A percentile compares a stretch with the other conserved stretches of the same genome.
Evolutionary conservation across 2,888 invertebrate genomes (phyloP).

Genomic region (Caenorhabditis sp.): DNA sequence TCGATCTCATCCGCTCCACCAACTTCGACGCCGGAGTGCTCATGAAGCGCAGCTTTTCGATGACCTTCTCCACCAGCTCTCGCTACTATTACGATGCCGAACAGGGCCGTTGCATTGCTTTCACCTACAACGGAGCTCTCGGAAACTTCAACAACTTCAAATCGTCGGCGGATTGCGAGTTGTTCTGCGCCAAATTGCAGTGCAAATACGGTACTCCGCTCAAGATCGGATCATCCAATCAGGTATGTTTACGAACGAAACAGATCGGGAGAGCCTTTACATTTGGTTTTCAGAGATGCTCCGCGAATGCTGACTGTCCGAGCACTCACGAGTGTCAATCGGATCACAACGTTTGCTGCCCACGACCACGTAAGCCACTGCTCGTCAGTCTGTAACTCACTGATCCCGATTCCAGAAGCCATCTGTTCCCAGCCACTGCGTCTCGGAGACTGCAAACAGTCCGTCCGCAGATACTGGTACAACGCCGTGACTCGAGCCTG

Average conservation of each 20-base stretch:
- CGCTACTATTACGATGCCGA: slow-evolving; percentile 78
- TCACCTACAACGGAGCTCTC: slow-evolving; percentile 78
- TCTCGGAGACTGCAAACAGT: slow-evolving; percentile 78
- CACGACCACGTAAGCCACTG: slow-evolving; percentile 72
- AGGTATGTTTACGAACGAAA: slow-evolving; percentile 15
- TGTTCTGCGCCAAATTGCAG: slow-evolving; percentile 78
- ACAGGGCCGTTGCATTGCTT: slow-evolving; percentile 77
- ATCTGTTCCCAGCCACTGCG: slow-evolving; percentile 79
- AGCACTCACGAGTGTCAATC: slow-evolving; percentile 77
- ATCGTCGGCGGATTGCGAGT: slow-evolving; percentile 76
- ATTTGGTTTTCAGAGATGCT: slow-evolving; percentile 68
- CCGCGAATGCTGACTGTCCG: slow-evolving; percentile 76
- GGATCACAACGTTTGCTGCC: slow-evolving; percentile 79
- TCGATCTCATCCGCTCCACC: slow-evolving; percentile 71
- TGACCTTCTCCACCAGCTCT: slow-evolving; percentile 72
- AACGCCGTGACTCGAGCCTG: slow-evolving; percentile 77
- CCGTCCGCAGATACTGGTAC: slow-evolving; percentile 77
- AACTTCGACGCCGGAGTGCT: slow-evolving; percentile 74
- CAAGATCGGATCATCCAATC: slow-evolving; percentile 75
- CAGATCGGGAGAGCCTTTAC: not conserved
- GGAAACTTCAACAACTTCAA: slow-evolving; percentile 79
- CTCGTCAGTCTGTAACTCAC: not conserved
- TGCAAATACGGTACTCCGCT: slow-evolving; percentile 75
- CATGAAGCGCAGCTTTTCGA: slow-evolving; percentile 73
- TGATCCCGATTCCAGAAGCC: slow-evolving; percentile 70